phyloP scores from a whole-genome alignment of 1,140 invertebrate species.

The Theocolax elegans region DNA sequence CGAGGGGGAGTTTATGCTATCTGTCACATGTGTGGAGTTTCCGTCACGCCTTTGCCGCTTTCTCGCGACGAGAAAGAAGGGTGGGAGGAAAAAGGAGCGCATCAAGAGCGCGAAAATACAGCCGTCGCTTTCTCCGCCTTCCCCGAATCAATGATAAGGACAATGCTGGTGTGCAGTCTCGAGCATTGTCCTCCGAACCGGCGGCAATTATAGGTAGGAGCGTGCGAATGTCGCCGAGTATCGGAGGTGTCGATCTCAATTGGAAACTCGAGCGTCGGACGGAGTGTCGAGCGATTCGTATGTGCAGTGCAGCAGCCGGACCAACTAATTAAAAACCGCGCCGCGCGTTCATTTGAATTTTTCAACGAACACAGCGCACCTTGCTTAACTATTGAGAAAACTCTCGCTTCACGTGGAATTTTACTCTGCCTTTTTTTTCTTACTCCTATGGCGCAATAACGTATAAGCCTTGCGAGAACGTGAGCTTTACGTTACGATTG shows the following conservation, averaged over 20 bases:
- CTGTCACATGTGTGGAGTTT: too few relatives aligned
- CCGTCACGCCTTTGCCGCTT: conserved; percentile 32
- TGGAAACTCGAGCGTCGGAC: conserved; percentile 24
- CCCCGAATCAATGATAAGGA: conserved; percentile 32
- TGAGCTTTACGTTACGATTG: too few relatives aligned
- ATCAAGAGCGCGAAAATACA: conserved; percentile 6
- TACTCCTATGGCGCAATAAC: too few relatives aligned
- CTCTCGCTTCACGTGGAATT: too few relatives aligned
- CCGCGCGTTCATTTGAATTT: conserved; percentile 4
- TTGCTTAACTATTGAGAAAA: not conserved
- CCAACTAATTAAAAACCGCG: conserved; percentile 21
- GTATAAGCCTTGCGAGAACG: too few relatives aligned
- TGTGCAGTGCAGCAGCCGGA: not conserved
- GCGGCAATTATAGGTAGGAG: conserved; percentile 24
- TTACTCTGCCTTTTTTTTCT: too few relatives aligned
- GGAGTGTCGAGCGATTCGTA: not conserved
- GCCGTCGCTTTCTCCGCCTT: conserved; percentile 40
- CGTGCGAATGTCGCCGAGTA: conserved; percentile 21
- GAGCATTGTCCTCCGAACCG: conserved; percentile 26
- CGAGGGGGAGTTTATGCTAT: too few relatives aligned
- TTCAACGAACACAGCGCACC: not conserved
- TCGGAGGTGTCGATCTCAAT: conserved; percentile 32
- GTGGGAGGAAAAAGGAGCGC: not conserved
- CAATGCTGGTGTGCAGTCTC: too few relatives aligned
- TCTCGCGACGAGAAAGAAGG: too few relatives aligned